Evolutionary conservation across 2,888 invertebrate species (phyloP), one percentile per base, ranked within the genome.

Genomic region (Emmelina monodactyla): DNA sequence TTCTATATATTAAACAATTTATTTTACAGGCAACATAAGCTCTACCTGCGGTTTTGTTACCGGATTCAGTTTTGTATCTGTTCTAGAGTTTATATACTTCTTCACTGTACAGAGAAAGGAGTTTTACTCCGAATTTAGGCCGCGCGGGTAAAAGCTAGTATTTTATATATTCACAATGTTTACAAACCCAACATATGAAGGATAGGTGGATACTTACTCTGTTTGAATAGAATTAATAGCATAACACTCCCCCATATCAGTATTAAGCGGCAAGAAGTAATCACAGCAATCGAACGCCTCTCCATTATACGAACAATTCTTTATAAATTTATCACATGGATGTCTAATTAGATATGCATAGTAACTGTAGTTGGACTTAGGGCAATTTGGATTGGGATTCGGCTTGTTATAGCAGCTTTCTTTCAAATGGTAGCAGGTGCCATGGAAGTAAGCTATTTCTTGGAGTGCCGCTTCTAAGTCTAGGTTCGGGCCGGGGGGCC

Each of bases 401-500:
- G 55, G 50, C 2, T 69, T 59, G 1, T 68, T 64, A 10, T 82
- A 82, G 49, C 88, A 88, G 14, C 84, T 73, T 43, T 85, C 83
- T 1, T 87, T 61, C 0, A 88, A 85, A 43, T 83, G 85, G 55
- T 85, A 87, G n/a, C 84, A 82, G 2, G 83, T 65, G 1, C 88
- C 89, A 3, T 85, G 83, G 51, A 85, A 89, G 57, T 83, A 89
- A 0, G 84, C 85, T 25, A 89, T 80, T 54, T 89, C 89, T 50
- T 82, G 84, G 0, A 89, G 65, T 0, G 86, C 83, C 50, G 88
- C 89, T 51, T 90, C 89, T 15, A 89, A 58, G 40, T 88, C 88
- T 37, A 85, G 79, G 42, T 87, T 85, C 44, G 88, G 88, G 2
- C 83, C 82, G 10, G 79, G 71, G 1, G 88, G 84, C 82, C 85